These are phyloP conservation scores for Zosterops japonicus DNA, from an alignment of 2,113 vertebrate species.

Conservation along the genomic window DNA sequence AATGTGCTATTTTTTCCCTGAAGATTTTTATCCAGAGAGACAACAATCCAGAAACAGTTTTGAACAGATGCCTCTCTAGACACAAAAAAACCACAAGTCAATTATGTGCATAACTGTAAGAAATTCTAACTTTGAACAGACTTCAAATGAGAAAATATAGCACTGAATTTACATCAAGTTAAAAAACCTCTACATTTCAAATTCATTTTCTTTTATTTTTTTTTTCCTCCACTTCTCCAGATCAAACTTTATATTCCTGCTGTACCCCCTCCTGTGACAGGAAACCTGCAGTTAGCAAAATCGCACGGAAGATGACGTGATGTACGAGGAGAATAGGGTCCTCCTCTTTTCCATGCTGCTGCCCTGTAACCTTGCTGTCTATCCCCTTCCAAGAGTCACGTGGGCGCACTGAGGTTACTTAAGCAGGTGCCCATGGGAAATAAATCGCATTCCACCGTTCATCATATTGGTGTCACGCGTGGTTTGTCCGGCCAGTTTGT, in stretches of 20 bases:
- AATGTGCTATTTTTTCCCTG: background rate
- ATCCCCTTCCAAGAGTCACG: no score
- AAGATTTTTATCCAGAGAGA: background rate
- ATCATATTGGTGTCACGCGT: no score
- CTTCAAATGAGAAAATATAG: background rate
- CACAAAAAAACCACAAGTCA: background rate
- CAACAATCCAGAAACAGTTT: background rate
- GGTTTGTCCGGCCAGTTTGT: no score
- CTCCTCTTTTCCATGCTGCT: no score
- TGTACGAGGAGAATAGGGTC: no score
- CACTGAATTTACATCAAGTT: background rate
- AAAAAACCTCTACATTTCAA: background rate
- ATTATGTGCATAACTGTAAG: background rate
- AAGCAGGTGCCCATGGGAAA: no score
- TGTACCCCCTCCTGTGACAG: background rate
- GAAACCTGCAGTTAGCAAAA: no score
- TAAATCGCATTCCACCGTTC: no score
- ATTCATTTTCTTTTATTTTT: background rate
- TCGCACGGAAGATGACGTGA: no score
- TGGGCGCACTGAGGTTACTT: no score
- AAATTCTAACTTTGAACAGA: background rate
- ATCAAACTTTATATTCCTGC: background rate
- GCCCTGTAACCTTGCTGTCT: no score
- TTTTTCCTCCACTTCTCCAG: background rate
- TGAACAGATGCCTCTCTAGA: background rate